phyloP scores from a whole-genome alignment of 2,797 vertebrate species.

The Xyrichtys novacula region DNA sequence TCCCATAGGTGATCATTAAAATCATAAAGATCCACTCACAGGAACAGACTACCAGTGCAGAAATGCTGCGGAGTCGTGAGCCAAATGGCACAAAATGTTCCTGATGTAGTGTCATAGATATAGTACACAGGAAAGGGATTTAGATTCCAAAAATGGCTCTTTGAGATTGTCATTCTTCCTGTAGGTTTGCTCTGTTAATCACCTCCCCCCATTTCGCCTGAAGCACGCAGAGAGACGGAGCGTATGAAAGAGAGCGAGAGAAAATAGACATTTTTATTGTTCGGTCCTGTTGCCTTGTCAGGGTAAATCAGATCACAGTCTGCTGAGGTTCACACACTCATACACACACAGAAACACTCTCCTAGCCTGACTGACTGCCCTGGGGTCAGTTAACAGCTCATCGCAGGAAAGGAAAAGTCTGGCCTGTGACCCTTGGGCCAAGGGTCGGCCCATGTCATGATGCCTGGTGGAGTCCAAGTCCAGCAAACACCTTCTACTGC shows the following conservation, averaged over 20 bases:
- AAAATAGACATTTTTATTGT: constrained; percentile 77
- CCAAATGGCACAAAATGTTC: constrained; percentile 20
- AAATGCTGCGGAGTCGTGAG: constrained; percentile 10
- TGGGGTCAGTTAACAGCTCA: constrained; percentile 73
- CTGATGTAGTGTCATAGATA: constrained; percentile 2
- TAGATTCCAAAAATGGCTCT: constrained; percentile 30
- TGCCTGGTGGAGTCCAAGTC: constrained; percentile 41
- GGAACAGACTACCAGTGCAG: background rate
- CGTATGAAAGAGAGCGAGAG: constrained; percentile 42
- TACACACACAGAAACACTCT: constrained; percentile 27
- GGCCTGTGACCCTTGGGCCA: constrained; percentile 56
- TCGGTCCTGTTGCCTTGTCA: constrained; percentile 71
- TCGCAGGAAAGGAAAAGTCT: constrained; percentile 67
- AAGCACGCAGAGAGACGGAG: constrained; percentile 47
- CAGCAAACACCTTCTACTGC: constrained; percentile 41
- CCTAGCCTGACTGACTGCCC: constrained; percentile 49
- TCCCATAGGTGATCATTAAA: constrained; percentile 14
- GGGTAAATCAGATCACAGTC: constrained; percentile 70
- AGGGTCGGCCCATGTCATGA: constrained; percentile 40
- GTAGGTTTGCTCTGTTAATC: constrained; percentile 54
- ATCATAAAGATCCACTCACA: background rate
- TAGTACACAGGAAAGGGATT: background rate
- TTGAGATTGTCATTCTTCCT: constrained; percentile 38
- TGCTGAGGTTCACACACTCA: constrained; percentile 43
- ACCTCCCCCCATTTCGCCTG: constrained; percentile 43